Conservation (phyloP, 2,113 vertebrate genomes). For the Prochilodus magdalenae region DNA sequence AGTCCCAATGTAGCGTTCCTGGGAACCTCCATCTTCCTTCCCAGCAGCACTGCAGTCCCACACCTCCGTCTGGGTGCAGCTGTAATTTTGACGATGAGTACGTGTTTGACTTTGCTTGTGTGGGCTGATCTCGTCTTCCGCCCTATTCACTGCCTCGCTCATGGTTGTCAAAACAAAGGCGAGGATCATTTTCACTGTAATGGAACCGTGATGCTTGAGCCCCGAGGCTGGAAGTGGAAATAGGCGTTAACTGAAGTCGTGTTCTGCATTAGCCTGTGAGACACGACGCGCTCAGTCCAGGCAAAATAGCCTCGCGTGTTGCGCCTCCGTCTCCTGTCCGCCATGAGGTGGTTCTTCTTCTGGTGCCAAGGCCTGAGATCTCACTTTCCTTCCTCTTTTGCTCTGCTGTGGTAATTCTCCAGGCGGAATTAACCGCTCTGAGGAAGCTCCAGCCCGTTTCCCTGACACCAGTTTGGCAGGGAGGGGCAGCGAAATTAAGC, state of each 20-base stretch:
- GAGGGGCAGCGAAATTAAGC: constrained; percentile 21
- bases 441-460: background rate
- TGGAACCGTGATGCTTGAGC: background rate
- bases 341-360: too few relatives aligned
- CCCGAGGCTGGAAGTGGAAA: background rate
- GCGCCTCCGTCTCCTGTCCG: background rate
- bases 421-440: background rate
- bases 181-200: background rate
- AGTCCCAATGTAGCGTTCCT: too few relatives aligned
- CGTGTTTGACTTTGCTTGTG: background rate
- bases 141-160: background rate
- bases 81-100: too few relatives aligned
- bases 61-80: too few relatives aligned
- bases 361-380: background rate
- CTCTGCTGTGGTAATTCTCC: background rate
- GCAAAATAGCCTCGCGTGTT: constrained; percentile 1
- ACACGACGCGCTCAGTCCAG: background rate
- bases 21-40: too few relatives aligned
- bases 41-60: too few relatives aligned
- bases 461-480: constrained; percentile 17
- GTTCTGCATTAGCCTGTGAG: background rate
- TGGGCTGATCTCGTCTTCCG: background rate
- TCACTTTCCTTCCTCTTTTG: background rate
- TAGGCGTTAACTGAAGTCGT: background rate
- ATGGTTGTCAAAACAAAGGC: background rate